A percentile compares a stretch with the other conserved stretches of the same genome.
Evolutionary conservation across 2,888 invertebrate species (phyloP).

Genomic region (Drosophila barbarae): DNA sequence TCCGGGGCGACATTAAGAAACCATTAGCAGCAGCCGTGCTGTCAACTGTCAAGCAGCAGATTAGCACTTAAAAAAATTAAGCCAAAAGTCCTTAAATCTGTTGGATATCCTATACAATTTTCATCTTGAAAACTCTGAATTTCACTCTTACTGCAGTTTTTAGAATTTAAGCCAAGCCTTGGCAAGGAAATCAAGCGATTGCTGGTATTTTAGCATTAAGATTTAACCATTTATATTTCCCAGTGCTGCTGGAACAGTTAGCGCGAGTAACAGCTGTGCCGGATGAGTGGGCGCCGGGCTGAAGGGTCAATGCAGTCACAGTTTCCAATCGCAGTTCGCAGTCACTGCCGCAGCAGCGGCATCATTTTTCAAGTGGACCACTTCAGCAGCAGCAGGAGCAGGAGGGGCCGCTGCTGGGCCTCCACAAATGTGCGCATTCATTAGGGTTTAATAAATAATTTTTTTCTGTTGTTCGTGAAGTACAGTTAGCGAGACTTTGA

Average conservation of each 20-base stretch:
- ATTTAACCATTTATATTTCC: background rate
- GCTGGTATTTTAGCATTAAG: too few species aligned
- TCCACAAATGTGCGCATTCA: slow-evolving; percentile 70
- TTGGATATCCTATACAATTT: background rate
- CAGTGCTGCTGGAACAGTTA: slow-evolving; percentile 23
- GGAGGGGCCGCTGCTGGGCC: slow-evolving; percentile 32
- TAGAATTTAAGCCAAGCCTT: too few species aligned
- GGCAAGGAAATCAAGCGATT: background rate
- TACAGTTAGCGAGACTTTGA: slow-evolving; percentile 51
- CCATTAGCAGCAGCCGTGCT: slow-evolving; percentile 66
- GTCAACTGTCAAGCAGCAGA: slow-evolving; percentile 51
- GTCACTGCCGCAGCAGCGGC: slow-evolving; percentile 46
- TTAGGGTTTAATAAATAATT: slow-evolving; percentile 72
- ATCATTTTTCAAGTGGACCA: slow-evolving; percentile 69
- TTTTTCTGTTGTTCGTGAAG: slow-evolving; percentile 34
- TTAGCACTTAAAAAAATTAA: slow-evolving; percentile 9
- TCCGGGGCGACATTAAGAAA: slow-evolving; percentile 64
- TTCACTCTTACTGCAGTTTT: too few species aligned
- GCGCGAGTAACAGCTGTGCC: slow-evolving; percentile 59
- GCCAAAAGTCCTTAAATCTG: background rate
- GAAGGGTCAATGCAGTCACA: slow-evolving; percentile 66
- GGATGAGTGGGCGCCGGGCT: slow-evolving; percentile 57
- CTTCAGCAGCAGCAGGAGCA: slow-evolving; percentile 42
- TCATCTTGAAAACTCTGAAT: background rate
- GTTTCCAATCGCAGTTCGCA: slow-evolving; percentile 43